Evolutionary conservation across 23 tunicate species (phyloP), one percentile per base, ranked within the genome.

Genomic region (Trididemnum clinides): DNA sequence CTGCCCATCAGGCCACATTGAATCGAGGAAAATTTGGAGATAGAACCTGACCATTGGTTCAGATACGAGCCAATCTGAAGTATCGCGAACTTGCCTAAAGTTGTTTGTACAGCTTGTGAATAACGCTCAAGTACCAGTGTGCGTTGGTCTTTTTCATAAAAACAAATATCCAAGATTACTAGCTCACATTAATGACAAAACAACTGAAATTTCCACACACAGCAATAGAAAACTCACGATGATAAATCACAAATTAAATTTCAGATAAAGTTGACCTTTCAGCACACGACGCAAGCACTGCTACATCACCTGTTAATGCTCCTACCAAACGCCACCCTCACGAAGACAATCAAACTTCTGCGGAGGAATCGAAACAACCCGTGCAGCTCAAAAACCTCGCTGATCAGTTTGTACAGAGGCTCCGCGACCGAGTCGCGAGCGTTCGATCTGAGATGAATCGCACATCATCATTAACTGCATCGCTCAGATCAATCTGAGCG

Each of bases 1-100:
- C 34, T 92, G 79, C 21, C 94, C 94, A 51, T 71, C 82, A 33
- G 98, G 98, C 98, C 98, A 94, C 93, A 94, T 89, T 21, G 98
- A 89, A 54, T 89, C 90, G 49, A 94, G 81, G 64, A 94, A 94
- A 0, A 76, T 75, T 74, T 87, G 91, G 33, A 94, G 69, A 73
- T 94, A 94, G 25, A 63, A 89, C 10, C 86, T 69, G 51, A 94
- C 28, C 98, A 94, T 94, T 18, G 91, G 88, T 33, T 94, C 91
- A 1, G 94, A 94, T 0, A 82, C 84, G 80, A 94, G 63, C 98
- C 98, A 94, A 21, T 85, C 91, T 26, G 88, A 70, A 20, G 87
- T 84, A n/a, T 94, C 98, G 0, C 90, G 84, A 33, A 94, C 84
- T 86, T 94, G 98, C 51, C 95, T 90, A 64, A n/a, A n/a, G n/a